phyloP scores from a whole-genome alignment of 92 coral and sea anemone genomes.

The Zoanthus sansibaricus region DNA sequence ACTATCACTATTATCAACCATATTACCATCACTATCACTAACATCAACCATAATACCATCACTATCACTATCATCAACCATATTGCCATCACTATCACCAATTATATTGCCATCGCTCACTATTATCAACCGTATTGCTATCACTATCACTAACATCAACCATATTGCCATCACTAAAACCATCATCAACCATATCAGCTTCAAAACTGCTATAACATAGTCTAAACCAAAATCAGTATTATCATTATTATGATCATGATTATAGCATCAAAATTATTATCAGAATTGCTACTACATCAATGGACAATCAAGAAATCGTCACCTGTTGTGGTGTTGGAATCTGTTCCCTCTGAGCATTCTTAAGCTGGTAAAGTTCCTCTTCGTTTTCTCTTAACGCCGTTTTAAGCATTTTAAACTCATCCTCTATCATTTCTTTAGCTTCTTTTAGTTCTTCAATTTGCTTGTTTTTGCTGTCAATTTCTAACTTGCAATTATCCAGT shows the following conservation, averaged over 20 bases:
- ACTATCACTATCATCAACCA: background rate
- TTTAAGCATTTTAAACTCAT: constrained; percentile 69
- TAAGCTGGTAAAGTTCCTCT: constrained; percentile 59
- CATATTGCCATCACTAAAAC: background rate
- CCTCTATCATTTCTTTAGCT: constrained; percentile 67
- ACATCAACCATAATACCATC: background rate
- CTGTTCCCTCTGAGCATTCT: constrained; percentile 51
- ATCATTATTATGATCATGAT: background rate
- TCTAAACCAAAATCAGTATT: background rate
- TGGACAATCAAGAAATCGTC: background rate
- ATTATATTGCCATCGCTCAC: background rate
- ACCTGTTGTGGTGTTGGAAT: constrained; percentile 20
- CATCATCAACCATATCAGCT: background rate
- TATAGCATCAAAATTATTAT: too few relatives aligned
- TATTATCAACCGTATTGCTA: background rate
- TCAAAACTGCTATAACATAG: background rate
- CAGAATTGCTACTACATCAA: background rate
- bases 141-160: background rate
- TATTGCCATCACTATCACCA: background rate
- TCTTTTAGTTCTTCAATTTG: constrained; percentile 75
- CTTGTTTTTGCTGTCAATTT: constrained; percentile 62
- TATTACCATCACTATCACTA: background rate
- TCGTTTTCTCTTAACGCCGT: constrained; percentile 69
- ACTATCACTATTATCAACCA: background rate
- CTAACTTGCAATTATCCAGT: constrained; percentile 55